A percentile compares a stretch with the other conserved stretches of the same genome.
Evolutionary conservation across 2,888 invertebrate species (phyloP).

Genomic region (Limenitis camilla): DNA sequence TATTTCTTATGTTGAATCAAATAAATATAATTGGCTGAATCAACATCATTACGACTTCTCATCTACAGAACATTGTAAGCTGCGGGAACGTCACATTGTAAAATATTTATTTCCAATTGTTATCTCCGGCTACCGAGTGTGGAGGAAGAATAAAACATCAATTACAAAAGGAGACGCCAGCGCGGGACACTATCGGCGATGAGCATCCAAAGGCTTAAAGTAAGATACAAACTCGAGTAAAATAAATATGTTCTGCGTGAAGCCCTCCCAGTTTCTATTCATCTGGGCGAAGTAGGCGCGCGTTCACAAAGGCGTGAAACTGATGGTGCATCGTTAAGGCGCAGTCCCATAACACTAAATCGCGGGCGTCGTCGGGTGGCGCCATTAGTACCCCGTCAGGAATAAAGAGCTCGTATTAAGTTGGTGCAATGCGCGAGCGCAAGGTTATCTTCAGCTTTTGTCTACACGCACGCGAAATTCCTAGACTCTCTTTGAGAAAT

Average conservation of each 20-base stretch:
- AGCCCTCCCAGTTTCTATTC: slow-evolving; percentile 21
- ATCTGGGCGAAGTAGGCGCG: slow-evolving; percentile 10
- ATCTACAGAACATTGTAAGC: slow-evolving; percentile 3
- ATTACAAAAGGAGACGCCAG: slow-evolving; percentile 1
- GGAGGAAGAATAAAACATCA: not conserved
- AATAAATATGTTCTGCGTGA: slow-evolving; percentile 18
- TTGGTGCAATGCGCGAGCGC: slow-evolving; percentile 14
- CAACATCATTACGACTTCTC: slow-evolving; percentile 8
- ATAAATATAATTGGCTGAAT: slow-evolving; percentile 20
- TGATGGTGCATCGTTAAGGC: slow-evolving; percentile 30
- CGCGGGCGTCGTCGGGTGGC: slow-evolving; percentile 39
- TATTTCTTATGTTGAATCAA: slow-evolving; percentile 12
- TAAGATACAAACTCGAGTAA: slow-evolving; percentile 14
- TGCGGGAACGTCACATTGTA: slow-evolving; percentile 1
- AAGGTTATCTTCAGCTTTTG: slow-evolving; percentile 21
- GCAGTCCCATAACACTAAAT: slow-evolving; percentile 30
- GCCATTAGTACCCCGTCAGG: slow-evolving; percentile 42
- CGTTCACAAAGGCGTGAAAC: slow-evolving; percentile 25
- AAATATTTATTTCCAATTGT: not conserved
- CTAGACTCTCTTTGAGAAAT: slow-evolving; percentile 20
- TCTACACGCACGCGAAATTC: slow-evolving; percentile 20
- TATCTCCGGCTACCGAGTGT: not conserved
- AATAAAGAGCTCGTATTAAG: slow-evolving; percentile 25
- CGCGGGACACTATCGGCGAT: slow-evolving; percentile 6
- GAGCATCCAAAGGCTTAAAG: slow-evolving; percentile 1